Base-by-base conservation (phyloP, 2,888 invertebrate species). In the Cantharis rufa region DNA sequence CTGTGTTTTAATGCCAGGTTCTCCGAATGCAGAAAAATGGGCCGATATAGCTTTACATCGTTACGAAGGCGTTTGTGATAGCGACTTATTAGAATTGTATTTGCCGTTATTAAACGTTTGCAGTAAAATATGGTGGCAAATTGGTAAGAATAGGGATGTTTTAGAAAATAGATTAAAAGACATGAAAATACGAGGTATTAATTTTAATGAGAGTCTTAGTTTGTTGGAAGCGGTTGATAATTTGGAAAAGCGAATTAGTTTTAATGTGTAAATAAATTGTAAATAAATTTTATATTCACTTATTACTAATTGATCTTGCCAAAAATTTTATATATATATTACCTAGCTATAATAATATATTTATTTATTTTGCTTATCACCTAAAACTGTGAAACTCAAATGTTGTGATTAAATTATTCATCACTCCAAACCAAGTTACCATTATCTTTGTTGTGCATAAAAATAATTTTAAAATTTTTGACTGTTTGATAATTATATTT, bases 41-140 rank as follows among this genome's bases (percentile, higher is more conserved):
- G 93, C 93, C 0, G 91, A 92, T 77, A 87, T 94, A 5, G 93
- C 94, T 0, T 86, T 94, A n/a, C 90, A 91, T 82, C 90, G 94
- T 71, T 94, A 92, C 81, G 93, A 94, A 80, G 93, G 91, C 2
- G 92, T 94, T 80, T 92, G 93, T 83, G 94, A 94, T 85, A 91
- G 91, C 13, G 94, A 94, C 83, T 86, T 94, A 62, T 86, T 94
- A 71, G 89, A 91, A 66, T 89, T 94, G 61, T 94, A 94, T 84
- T 89, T 93, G 82, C 94, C 94, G 1, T 86, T 94, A 69, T 82
- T 94, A 75, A 91, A 93, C 82, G 90, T 92, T 5, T 93, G 93
- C 82, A 90, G 92, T 64, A 91, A 91, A 83, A 90, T 94, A 82
- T 93, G 92, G 92, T 91, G 82, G 86, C 90, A 91, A 78, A 88